Evolutionary conservation across 2,888 invertebrate genomes (phyloP).

Genomic region (Hermaeophaga mercurialis): DNA sequence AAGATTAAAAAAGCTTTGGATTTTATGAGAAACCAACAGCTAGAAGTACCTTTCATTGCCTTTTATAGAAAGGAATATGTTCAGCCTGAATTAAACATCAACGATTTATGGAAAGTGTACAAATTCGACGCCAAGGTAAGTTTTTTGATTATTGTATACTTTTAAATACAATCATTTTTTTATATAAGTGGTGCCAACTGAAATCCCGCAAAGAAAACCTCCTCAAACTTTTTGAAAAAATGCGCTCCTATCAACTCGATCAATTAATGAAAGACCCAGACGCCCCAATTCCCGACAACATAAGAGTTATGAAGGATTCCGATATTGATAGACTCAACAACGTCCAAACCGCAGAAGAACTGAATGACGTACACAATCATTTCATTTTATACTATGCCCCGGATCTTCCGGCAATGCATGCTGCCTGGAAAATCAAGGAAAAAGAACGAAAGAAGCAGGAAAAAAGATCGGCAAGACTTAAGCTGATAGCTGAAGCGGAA

Average conservation of each 20-base stretch:
- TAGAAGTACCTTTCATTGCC: conserved; percentile 98
- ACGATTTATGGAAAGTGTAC: conserved; percentile 98
- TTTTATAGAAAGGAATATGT: conserved; percentile 99
- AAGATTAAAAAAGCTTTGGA: conserved; percentile 94
- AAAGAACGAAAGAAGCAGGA: conserved; percentile 66
- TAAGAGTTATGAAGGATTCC: conserved; percentile 82
- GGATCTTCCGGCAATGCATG: conserved; percentile 84
- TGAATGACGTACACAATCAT: conserved; percentile 91
- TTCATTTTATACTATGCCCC: conserved; percentile 91
- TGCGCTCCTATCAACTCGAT: conserved; percentile 89
- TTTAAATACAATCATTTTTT: conserved; percentile 1
- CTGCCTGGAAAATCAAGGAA: conserved; percentile 70
- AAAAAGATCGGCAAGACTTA: conserved; percentile 56
- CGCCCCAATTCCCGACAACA: conserved; percentile 80
- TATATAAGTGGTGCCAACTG: conserved; percentile 80
- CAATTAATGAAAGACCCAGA: conserved; percentile 81
- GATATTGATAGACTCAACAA: conserved; percentile 79
- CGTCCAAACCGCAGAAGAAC: conserved; percentile 86
- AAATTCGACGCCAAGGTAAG: conserved; percentile 87
- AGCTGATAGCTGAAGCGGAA: conserved; percentile 64
- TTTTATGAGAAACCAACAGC: conserved; percentile 92
- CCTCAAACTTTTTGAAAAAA: conserved; percentile 81
- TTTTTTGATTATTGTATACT: background rate
- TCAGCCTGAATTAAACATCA: conserved; percentile 89
- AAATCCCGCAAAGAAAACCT: conserved; percentile 83